Evolutionary conservation across 2,888 invertebrate genomes (phyloP), one percentile per base, ranked within the genome.

Genomic region (Ernsta delagoae): DNA sequence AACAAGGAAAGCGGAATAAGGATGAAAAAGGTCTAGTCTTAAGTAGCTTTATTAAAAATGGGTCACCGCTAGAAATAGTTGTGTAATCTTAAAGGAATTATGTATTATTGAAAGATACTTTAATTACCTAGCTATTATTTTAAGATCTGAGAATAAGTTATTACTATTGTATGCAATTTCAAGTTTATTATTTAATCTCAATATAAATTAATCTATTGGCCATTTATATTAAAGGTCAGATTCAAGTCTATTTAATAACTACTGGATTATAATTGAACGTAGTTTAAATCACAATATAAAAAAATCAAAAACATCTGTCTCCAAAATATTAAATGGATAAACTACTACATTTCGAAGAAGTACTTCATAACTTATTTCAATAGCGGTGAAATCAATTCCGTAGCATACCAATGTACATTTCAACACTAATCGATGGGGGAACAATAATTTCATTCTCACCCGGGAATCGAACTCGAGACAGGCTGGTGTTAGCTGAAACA

Each of bases 371-470:
- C 5, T 12, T n/a, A 11, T 36, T 50, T 12, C 36, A 45, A 7
- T 9, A 4, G 24, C 6, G 12, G 59, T 34, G 16, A 59, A 36
- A 63, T 50, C 59, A 60, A 70, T 61, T 72, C 71, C 71, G 41
- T 59, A 74, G 74, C 76, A 71, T 72, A 76, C 70, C 73, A 74
- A 75, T 73, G 48, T 59, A 79, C 77, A 77, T 81, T 81, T 77
- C 70, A 75, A 75, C 75, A 66, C 70, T 63, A 54, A 66, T 59
- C 50, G 71, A 74, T 61, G 73, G 70, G 71, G 73, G 73, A 82
- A 84, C 82, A 83, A 82, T 84, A 79, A 83, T 79, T 80, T 79
- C 78, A 78, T 84, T 84, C 79, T 79, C 79, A 74, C 73, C 71
- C 75, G 71, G 73, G 82, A 83, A 71, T 82, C 82, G 77, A 84